phyloP scores from a whole-genome alignment of 2,888 invertebrate genomes.

The Coelogynopora nodosa region DNA sequence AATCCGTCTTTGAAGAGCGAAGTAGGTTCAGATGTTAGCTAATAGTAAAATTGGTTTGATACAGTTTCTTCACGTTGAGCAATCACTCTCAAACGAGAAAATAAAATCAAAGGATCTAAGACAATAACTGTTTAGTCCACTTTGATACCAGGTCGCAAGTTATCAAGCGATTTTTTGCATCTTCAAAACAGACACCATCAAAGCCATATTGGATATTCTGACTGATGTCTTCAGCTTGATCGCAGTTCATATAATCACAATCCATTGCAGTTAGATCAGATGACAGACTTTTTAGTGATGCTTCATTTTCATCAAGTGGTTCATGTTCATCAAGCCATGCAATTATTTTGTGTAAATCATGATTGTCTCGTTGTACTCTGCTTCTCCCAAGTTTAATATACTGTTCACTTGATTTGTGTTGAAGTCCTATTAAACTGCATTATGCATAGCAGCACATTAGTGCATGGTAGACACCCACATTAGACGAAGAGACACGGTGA shows the following conservation, averaged over 20 bases:
- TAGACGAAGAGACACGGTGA: constrained; percentile 47
- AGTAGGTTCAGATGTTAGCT: background rate
- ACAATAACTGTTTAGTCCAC: background rate
- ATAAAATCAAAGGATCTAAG: background rate
- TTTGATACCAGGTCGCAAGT: background rate
- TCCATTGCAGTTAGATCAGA: background rate
- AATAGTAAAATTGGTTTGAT: background rate
- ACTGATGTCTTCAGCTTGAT: background rate
- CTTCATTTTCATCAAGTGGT: background rate
- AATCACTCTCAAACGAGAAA: background rate
- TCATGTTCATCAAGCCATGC: background rate
- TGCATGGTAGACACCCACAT: constrained; percentile 45
- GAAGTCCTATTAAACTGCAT: background rate
- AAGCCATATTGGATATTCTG: background rate
- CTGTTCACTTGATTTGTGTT: background rate
- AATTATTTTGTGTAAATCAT: background rate
- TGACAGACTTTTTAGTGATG: background rate
- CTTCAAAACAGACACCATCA: background rate
- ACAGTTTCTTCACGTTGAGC: background rate
- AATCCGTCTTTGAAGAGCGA: background rate
- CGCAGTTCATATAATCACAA: background rate
- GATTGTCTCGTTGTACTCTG: background rate
- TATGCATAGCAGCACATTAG: background rate
- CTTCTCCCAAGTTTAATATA: background rate
- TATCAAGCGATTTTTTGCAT: background rate